Evolutionary conservation across 2,113 vertebrate genomes (phyloP), one percentile per base, ranked within the genome.

Genomic region (Psophia crepitans): DNA sequence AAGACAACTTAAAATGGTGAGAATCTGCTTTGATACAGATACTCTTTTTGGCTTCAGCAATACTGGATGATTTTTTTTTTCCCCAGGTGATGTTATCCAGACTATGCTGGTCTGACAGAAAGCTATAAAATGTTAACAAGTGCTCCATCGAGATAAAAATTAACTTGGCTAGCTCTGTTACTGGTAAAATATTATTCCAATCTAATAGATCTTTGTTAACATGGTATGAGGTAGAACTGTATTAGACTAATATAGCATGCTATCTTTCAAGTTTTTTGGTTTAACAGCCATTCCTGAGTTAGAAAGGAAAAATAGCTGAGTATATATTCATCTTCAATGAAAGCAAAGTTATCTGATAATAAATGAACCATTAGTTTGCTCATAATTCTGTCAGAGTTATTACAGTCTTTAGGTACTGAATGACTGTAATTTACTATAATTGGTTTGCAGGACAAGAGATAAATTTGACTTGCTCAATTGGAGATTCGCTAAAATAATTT

Each of bases 401-500:
- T 95, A 93, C 65, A 94, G 89, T 84, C 85, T 95, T 96, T 92
- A 94, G 65, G 76, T 84, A 91, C 65, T 92, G 90, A 97, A 97
- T 94, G 80, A 95, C 95, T 95, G 80, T 94, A 95, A 97, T 97
- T 96, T 90, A 96, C 86, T 57, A 46, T 94, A 97, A 97, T 97
- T 90, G 83, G 86, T 95, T 97, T 92, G 88, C 86, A 92, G 94
- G 92, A 97, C 88, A 92, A 90, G 92, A 97, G 96, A 96, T 81
- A 94, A 96, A 93, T 96, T 65, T 81, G 68, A 96, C 86, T 95
- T 89, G 69, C 83, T 96, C 97, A 95, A 84, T 68, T 92, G 84
- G 73, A 94, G 94, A 93, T 89, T 95, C 88, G 64, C 93, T 89
- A 78, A 96, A 95, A 94, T 87, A 89, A 93, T 90, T 93, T 24